A percentile compares a stretch with the other conserved stretches of the same genome.
phyloP scores from a whole-genome alignment of 2,797 vertebrate species.

The Ataeniobius toweri region DNA sequence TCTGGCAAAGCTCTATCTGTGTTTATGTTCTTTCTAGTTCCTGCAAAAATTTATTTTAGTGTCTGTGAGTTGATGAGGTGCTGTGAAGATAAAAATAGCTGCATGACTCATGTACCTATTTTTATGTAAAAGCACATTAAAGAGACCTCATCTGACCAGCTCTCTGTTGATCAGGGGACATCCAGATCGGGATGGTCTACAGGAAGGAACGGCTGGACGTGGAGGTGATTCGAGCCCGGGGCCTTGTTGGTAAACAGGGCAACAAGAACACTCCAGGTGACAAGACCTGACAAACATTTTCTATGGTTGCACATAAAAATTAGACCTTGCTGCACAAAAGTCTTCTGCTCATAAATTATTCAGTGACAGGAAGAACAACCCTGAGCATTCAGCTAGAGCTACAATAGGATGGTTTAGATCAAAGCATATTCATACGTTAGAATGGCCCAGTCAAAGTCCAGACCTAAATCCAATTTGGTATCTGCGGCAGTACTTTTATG shows the following conservation, averaged over 20 bases:
- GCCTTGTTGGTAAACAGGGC: conserved; percentile 97
- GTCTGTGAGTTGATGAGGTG: not conserved
- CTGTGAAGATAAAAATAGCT: not conserved
- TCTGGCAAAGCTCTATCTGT: not conserved
- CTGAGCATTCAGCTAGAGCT: not conserved
- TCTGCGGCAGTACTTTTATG: too few relatives aligned
- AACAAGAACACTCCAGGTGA: conserved; percentile 98
- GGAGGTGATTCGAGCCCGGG: conserved; percentile 95
- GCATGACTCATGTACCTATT: not conserved
- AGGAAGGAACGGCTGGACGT: conserved; percentile 96
- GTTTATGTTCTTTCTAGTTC: not conserved
- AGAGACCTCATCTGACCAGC: conserved; percentile 16
- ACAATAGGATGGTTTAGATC: not conserved
- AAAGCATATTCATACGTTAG: not conserved
- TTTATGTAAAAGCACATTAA: not conserved
- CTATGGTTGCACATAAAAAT: not conserved
- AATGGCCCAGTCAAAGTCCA: not conserved
- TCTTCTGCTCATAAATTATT: not conserved
- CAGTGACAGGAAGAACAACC: not conserved
- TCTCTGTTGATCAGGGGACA: conserved; percentile 85
- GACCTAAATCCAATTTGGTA: too few relatives aligned
- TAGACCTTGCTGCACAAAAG: not conserved
- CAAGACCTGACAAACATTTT: not conserved
- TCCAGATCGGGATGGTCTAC: conserved; percentile 98
- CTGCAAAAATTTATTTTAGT: not conserved